These are phyloP conservation scores for Orthosia incerta DNA, from an alignment of 2,888 invertebrate genomes.

Conservation along the genomic window DNA sequence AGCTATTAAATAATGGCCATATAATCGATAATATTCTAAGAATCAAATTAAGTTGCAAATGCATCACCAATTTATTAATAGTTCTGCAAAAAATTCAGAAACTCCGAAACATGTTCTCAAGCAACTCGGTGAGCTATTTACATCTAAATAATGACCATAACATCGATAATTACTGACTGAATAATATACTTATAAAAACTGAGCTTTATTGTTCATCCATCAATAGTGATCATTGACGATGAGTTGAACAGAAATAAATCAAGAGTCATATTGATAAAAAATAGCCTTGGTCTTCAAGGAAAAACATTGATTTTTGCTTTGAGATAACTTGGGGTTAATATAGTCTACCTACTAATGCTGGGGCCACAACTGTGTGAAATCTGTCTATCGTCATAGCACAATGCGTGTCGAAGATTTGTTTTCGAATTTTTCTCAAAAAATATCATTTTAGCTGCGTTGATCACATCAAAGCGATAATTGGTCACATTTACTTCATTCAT, in stretches of 20 bases:
- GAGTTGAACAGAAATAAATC: constrained; percentile 9
- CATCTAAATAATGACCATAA: constrained; percentile 5
- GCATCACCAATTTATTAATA: background rate
- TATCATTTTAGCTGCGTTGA: background rate
- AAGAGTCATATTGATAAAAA: constrained; percentile 26
- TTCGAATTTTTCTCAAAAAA: background rate
- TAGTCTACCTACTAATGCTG: background rate
- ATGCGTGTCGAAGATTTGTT: background rate
- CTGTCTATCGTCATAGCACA: background rate
- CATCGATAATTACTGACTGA: constrained; percentile 7
- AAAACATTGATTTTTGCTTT: constrained; percentile 4
- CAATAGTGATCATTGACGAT: constrained; percentile 19
- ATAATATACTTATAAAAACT: constrained; percentile 17
- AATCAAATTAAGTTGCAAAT: background rate
- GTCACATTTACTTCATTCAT: too few relatives aligned
- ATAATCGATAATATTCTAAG: too few relatives aligned
- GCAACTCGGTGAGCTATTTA: background rate
- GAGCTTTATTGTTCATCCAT: constrained; percentile 27
- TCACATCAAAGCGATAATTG: too few relatives aligned
- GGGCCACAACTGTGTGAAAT: background rate
- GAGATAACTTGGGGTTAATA: background rate
- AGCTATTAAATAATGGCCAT: constrained; percentile 8
- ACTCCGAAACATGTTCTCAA: constrained; percentile 11
- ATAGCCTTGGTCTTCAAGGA: constrained; percentile 19
- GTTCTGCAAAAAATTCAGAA: background rate